phyloP scores from a whole-genome alignment of 2,113 vertebrate species.

The Hippocampus comes region DNA sequence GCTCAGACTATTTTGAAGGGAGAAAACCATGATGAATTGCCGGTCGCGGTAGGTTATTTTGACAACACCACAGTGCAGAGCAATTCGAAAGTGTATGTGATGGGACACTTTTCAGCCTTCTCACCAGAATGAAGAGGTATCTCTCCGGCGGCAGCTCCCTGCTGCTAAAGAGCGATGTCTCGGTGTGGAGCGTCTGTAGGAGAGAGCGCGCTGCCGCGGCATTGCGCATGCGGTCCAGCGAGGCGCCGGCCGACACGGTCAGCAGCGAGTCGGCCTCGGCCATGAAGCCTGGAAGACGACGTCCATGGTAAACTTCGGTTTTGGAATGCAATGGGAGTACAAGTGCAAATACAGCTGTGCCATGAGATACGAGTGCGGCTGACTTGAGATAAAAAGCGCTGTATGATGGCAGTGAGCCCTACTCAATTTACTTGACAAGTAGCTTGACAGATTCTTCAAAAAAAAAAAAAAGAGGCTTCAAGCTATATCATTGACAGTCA shows the following conservation, averaged over 20 bases:
- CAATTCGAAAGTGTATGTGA: neutral
- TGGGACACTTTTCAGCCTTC: slow-evolving; percentile 3
- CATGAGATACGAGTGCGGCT: too few relatives aligned
- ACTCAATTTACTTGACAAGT: too few relatives aligned
- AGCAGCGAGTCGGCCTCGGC: slow-evolving; percentile 77
- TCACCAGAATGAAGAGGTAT: slow-evolving; percentile 83
- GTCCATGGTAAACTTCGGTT: neutral
- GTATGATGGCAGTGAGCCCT: too few relatives aligned
- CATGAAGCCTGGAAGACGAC: slow-evolving; percentile 69
- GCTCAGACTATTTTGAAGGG: too few relatives aligned
- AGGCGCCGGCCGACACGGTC: slow-evolving; percentile 66
- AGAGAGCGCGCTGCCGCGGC: slow-evolving; percentile 67
- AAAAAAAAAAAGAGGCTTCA: too few relatives aligned
- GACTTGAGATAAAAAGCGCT: too few relatives aligned
- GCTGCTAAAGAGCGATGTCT: slow-evolving; percentile 74
- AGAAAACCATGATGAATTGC: too few relatives aligned
- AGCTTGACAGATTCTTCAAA: too few relatives aligned
- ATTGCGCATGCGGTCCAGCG: slow-evolving; percentile 74
- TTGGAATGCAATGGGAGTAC: neutral
- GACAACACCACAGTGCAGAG: neutral
- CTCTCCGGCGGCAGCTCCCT: slow-evolving; percentile 74
- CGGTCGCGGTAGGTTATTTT: neutral
- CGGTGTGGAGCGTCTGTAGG: slow-evolving; percentile 64
- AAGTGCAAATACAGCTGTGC: too few relatives aligned
- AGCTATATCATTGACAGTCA: too few relatives aligned